Conservation (phyloP, 2,797 vertebrate genomes). For the Peromyscus nudipes region DNA sequence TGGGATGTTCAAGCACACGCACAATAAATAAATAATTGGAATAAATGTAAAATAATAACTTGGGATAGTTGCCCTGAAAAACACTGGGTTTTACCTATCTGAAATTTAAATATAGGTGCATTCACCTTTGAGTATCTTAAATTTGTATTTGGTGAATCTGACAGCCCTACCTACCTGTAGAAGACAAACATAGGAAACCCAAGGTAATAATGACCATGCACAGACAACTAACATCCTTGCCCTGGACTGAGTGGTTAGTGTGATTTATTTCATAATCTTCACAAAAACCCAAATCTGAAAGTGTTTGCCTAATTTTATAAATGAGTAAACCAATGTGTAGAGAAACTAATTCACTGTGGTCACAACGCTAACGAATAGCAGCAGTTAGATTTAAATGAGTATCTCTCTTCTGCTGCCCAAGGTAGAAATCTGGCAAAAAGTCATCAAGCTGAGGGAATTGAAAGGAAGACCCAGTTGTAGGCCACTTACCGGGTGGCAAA, state of each 20-base stretch:
- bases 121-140: neutral
- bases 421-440: neutral
- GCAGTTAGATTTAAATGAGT: neutral
- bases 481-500: neutral
- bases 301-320: slow-evolving; percentile 14
- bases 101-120: slow-evolving; percentile 25
- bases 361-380: neutral
- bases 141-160: slow-evolving; percentile 39
- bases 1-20: neutral
- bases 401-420: neutral
- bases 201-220: neutral
- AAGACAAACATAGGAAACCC: neutral
- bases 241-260: neutral
- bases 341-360: neutral
- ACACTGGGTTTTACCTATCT: neutral
- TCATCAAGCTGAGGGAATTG: neutral
- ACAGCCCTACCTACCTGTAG: neutral
- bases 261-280: slow-evolving; percentile 57
- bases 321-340: slow-evolving; percentile 27
- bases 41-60: neutral
- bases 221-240: neutral
- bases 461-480: neutral
- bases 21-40: neutral
- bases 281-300: neutral
- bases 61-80: neutral